phyloP scores from a whole-genome alignment of 2,888 invertebrate genomes.

The Timandra comae region DNA sequence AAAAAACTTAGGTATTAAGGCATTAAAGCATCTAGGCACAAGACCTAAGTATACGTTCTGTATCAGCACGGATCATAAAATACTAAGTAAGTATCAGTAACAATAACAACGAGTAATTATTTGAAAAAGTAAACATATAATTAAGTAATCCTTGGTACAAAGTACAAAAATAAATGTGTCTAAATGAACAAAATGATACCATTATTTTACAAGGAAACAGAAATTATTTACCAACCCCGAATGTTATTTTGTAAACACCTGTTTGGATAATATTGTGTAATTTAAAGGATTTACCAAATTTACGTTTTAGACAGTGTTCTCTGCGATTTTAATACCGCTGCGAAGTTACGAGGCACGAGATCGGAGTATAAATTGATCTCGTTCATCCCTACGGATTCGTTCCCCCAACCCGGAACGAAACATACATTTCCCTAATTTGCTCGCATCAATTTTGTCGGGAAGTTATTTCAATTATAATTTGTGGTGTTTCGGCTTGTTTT shows the following conservation, averaged over 20 bases:
- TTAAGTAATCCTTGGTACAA: no score
- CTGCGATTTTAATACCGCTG: constrained; percentile 12
- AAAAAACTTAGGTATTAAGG: no score
- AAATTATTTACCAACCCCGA: constrained; percentile 15
- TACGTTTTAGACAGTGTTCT: no score
- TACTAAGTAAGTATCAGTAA: no score
- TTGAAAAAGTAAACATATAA: no score
- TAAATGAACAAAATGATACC: no score
- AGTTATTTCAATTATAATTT: constrained; percentile 40
- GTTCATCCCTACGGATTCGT: constrained; percentile 33
- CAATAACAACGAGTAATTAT: no score
- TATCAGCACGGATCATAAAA: no score
- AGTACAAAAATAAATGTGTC: no score
- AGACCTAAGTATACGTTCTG: no score
- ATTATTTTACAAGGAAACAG: constrained; percentile 28
- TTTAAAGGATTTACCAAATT: not conserved
- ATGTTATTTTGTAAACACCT: constrained; percentile 13
- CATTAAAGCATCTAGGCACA: no score
- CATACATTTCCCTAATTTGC: constrained; percentile 43
- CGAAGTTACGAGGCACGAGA: constrained; percentile 12
- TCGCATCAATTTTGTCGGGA: constrained; percentile 30
- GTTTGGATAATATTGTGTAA: constrained; percentile 9
- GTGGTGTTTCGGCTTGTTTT: constrained; percentile 12
- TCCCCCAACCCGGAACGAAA: constrained; percentile 32
- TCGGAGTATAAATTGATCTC: constrained; percentile 13